Base-by-base conservation (phyloP, 2,113 vertebrate genomes). In the Trogon melanurus region DNA sequence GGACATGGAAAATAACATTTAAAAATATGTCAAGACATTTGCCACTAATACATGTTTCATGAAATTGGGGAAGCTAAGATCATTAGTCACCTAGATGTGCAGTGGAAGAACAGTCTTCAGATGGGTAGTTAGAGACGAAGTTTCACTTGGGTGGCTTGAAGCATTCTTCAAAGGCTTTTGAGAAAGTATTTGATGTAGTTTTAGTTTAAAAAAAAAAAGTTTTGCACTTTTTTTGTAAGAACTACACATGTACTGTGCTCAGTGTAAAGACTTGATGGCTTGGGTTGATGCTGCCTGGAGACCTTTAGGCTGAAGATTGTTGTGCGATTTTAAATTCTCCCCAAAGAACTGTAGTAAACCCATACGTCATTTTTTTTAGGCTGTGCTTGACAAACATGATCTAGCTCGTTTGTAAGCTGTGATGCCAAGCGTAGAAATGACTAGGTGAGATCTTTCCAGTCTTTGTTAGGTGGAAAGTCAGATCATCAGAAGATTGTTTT, bases 391-490 rank as follows among this genome's bases (percentile, higher is more conserved):
- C 73, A 87, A 93, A 84, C 83, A 34, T 4, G 56, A 72, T 66
- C 69, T 87, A 86, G 51, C 41, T 89, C 14, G 1, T 71, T 53
- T 56, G 38, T 86, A 74, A 88, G 48, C 30, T 84, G 57, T 5
- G 1, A 30, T 72, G 80, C 85, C 82, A 93, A 92, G 53, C 30
- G 45, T 72, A 91, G 80, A 92, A 93, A 81, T 57, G 76, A 75
- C 93, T 95, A 95, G 95, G 96, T 95, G 95, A 92, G 70, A 89
- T 79, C 91, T 92, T 96, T 96, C 88, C 83, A 87, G 84, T 81
- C 84, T 89, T 96, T 81, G 44, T 87, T 93, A 95, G 84, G 65
- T 91, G 89, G 91, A 91, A 93, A 95, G 57, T 91, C 89, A 87
- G 53, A 84, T 84, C 47, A 79, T 71, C 73, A 69, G 74, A n/a